Evolutionary conservation across 2,797 vertebrate genomes (phyloP).

Genomic region (Podarcis siculus): DNA sequence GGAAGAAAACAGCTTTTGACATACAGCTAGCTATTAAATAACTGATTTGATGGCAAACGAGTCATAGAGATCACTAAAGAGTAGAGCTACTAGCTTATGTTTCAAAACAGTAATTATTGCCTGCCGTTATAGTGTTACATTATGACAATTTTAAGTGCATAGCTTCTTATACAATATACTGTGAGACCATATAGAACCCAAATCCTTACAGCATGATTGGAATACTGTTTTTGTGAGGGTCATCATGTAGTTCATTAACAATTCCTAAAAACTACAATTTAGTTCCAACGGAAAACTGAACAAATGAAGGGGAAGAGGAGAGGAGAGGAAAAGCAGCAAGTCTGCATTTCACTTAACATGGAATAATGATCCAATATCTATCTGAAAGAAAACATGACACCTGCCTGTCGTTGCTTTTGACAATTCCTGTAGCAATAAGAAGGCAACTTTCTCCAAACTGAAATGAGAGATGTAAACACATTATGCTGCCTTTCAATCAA

Average conservation of each 20-base stretch:
- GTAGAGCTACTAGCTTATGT: slow-evolving; percentile 30
- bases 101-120: slow-evolving; percentile 60
- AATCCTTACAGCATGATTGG: slow-evolving; percentile 10
- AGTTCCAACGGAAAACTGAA: slow-evolving; percentile 49
- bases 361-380: slow-evolving; percentile 30
- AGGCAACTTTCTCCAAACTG: slow-evolving; percentile 46
- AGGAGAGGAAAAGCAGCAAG: background rate
- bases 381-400: slow-evolving; percentile 55
- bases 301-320: background rate
- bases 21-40: slow-evolving; percentile 32
- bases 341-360: slow-evolving; percentile 42
- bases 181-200: slow-evolving; percentile 53
- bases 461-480: slow-evolving; percentile 51
- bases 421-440: slow-evolving; percentile 46
- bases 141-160: slow-evolving; percentile 53
- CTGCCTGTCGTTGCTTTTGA: slow-evolving; percentile 37
- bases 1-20: slow-evolving; percentile 34
- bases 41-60: slow-evolving; percentile 46
- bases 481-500: slow-evolving; percentile 37
- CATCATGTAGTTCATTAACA: slow-evolving; percentile 36
- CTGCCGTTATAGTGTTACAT: slow-evolving; percentile 54
- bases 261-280: slow-evolving; percentile 41
- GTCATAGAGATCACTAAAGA: background rate
- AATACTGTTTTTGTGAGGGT: slow-evolving; percentile 37
- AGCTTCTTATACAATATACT: slow-evolving; percentile 46